Evolutionary conservation across 2,113 vertebrate species (phyloP).

Genomic region (Eupsittula cactorum): DNA sequence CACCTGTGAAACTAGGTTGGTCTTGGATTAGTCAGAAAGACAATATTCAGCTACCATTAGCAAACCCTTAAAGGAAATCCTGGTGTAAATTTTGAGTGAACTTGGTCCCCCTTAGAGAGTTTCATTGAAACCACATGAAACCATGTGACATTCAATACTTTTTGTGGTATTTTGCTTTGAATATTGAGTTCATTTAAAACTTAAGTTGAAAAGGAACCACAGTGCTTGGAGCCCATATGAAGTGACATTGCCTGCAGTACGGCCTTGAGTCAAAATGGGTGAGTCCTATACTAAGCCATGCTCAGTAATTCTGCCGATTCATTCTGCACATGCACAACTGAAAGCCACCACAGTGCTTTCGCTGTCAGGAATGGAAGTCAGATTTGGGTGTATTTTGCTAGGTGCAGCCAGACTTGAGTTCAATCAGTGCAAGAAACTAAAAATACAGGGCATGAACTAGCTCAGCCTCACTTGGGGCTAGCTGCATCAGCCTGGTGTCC

Average conservation of each 20-base stretch:
- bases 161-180: background rate
- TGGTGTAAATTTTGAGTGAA: background rate
- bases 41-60: background rate
- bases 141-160: background rate
- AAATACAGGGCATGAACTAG: background rate
- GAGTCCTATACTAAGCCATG: background rate
- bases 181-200: background rate
- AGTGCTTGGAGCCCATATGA: background rate
- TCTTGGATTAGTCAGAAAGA: background rate
- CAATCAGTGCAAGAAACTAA: background rate
- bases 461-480: background rate
- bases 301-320: background rate
- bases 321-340: rapidly evolving
- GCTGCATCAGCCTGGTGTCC: background rate
- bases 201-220: background rate
- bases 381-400: background rate
- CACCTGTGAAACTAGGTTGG: background rate
- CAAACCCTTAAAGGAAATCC: background rate
- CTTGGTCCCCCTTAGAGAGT: background rate
- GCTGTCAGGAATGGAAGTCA: background rate
- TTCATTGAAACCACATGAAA: conserved; percentile 22
- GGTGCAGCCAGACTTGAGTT: background rate
- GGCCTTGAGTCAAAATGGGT: background rate
- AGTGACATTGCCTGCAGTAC: background rate
- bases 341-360: background rate